Base-by-base conservation (phyloP, 2,797 vertebrate species). In the Crossoptilon crossoptilon region DNA sequence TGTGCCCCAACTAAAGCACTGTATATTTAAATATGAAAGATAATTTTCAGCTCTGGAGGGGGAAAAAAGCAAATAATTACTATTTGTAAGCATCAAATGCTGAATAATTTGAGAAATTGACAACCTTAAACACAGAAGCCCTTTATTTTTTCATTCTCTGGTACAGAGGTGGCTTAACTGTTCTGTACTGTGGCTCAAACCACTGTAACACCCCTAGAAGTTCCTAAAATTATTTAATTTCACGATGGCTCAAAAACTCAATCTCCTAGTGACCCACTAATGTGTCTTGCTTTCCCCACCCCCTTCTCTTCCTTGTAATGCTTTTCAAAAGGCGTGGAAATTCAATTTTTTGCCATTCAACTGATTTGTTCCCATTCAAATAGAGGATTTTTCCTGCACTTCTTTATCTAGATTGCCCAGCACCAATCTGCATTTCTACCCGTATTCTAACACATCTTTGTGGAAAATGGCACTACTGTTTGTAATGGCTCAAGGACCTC, bases 21-120 rank as follows among this genome's bases (percentile, higher is more conserved):
- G 80, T 96, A 95, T 96, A 96, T 97, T 98, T 97, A 97, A 97
- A 98, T 97, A 97, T 93, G 89, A 97, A 97, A 97, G 95, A 97
- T 97, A 95, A 96, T 97, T 97, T 97, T 96, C 95, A 96, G 81
- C 86, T 95, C 81, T 64, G 64, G 93, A 91, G 58, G 48, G 53
- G 51, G 49, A 49, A 46, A 96, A 97, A 97, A 94, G 95, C 93
- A 97, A 98, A 97, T 98, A 98, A 98, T 98, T 97, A 96, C 94
- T 97, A 97, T 97, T 97, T 98, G 97, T 97, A 95, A 97, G 92
- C 35, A 96, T 91, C 91, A 98, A 97, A 97, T 95, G 91, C 88
- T 82, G 95, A 97, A 96, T 97, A 96, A 97, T 97, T 96, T 63
- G 41, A 96, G 91, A 88, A 97, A 97, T 51, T 97, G 96, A 96